phyloP scores from a whole-genome alignment of 1,140 invertebrate species.

The Conus betulinus region DNA sequence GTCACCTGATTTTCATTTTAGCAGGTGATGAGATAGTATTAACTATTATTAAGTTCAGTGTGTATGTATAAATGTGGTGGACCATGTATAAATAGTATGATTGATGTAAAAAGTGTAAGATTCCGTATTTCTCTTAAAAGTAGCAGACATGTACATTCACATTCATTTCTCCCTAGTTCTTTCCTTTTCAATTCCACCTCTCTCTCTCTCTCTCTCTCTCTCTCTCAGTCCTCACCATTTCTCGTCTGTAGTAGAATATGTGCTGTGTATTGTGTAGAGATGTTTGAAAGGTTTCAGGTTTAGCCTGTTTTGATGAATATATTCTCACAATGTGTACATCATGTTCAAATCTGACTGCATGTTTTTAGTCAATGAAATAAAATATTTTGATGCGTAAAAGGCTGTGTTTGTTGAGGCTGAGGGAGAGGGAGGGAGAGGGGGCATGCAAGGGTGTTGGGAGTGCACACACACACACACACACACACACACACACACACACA shows the following conservation, averaged over 20 bases:
- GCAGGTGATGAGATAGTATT: no score
- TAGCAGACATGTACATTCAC: no score
- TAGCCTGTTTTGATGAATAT: not conserved
- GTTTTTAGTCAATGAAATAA: not conserved
- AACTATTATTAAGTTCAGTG: no score
- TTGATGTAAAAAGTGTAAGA: no score
- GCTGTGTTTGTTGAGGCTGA: not conserved
- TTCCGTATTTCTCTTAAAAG: no score
- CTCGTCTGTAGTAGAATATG: not conserved
- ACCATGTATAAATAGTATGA: no score
- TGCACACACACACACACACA: no score
- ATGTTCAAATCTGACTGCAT: constrained; percentile 22
- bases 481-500: no score
- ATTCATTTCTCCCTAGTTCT: not conserved
- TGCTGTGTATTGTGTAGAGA: not conserved
- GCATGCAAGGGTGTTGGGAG: not conserved
- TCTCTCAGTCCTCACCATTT: not conserved
- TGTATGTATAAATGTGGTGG: no score
- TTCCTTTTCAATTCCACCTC: not conserved
- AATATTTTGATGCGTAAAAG: constrained; percentile 5
- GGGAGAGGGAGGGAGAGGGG: not conserved
- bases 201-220: not conserved
- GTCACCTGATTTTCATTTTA: no score
- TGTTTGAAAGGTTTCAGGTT: not conserved
- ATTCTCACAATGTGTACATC: constrained; percentile 5